These are phyloP conservation scores for Mastomys coucha DNA, from an alignment of 2,113 vertebrate species.

Conservation along the genomic window DNA sequence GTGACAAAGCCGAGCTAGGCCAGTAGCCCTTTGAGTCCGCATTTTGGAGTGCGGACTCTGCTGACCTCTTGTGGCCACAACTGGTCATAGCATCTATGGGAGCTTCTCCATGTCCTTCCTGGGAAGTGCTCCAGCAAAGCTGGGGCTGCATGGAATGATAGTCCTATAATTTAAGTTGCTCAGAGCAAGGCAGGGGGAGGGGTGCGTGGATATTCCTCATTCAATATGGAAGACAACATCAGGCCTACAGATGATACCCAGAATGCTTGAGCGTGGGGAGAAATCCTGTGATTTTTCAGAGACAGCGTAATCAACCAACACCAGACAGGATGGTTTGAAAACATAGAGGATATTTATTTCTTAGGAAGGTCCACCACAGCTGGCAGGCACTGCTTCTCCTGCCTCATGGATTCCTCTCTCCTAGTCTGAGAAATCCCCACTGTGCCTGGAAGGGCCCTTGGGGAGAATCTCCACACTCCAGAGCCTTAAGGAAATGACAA, in stretches of 20 bases:
- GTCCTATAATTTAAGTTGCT: background rate
- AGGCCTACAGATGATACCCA: background rate
- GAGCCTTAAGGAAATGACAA: slow-evolving; percentile 75
- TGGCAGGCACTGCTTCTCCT: slow-evolving; percentile 57
- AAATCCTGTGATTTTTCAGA: background rate
- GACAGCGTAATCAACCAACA: slow-evolving; percentile 32
- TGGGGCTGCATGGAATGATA: background rate
- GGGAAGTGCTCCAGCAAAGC: background rate
- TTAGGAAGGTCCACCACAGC: slow-evolving; percentile 69
- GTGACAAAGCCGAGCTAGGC: background rate
- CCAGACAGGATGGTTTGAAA: slow-evolving; percentile 73
- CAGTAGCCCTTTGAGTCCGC: background rate
- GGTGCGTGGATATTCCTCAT: background rate
- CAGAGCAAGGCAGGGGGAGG: background rate
- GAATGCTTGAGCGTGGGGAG: background rate
- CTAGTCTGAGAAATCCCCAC: slow-evolving; percentile 44
- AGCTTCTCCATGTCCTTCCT: background rate
- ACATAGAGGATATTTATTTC: slow-evolving; percentile 82
- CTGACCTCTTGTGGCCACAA: slow-evolving; percentile 66
- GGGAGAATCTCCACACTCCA: slow-evolving; percentile 71
- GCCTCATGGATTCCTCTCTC: background rate
- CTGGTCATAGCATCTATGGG: background rate
- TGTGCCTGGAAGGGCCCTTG: slow-evolving; percentile 41
- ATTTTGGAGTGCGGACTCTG: background rate
- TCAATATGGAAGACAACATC: background rate